Evolutionary conservation across 2,888 invertebrate species (phyloP), one percentile per base, ranked within the genome.

Genomic region (Amphipyra tragopoginis): DNA sequence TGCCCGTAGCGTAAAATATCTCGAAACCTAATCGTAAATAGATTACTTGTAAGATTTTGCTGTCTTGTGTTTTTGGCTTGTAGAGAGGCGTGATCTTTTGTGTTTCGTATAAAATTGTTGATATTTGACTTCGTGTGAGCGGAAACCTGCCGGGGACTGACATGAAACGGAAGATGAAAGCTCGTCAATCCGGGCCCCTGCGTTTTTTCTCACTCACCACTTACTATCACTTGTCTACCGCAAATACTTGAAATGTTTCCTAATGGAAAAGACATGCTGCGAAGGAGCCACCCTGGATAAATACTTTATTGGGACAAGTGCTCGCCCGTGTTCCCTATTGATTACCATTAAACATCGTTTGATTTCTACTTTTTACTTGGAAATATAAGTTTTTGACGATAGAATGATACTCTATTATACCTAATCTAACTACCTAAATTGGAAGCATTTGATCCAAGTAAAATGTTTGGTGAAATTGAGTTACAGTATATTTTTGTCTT

Each of bases 261-360:
- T 94, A 94, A 94, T 94, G 94, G 94, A 94, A 94, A 93, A 94
- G 90, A 94, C 93, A 92, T 94, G 94, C 94, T 94, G 80, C 90
- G 82, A 83, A 80, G 82, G 86, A 86, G 86, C 85, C 86, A 72
- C 82, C 86, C 90, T 90, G 92, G 84, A 90, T 94, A 93, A 94
- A 94, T 94, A 93, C 94, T 93, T 94, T 93, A 94, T 92, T 87
- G 92, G 83, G 86, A 92, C 93, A 88, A 93, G 93, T 88, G 89
- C 89, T 81, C 73, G 84, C 82, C 81, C 86, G 80, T 89, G 88
- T 86, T 83, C 82, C 57, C 78, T 85, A 88, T 86, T 88, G 90
- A 90, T 90, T 89, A 81, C 76, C 72, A 71, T 69, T 80, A 74
- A 77, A 77, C 60, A 56, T 53, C 43, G 52, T 49, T 57, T 33